Conservation (phyloP, 2,797 vertebrate genomes). For the Coregonus suidteri region DNA sequence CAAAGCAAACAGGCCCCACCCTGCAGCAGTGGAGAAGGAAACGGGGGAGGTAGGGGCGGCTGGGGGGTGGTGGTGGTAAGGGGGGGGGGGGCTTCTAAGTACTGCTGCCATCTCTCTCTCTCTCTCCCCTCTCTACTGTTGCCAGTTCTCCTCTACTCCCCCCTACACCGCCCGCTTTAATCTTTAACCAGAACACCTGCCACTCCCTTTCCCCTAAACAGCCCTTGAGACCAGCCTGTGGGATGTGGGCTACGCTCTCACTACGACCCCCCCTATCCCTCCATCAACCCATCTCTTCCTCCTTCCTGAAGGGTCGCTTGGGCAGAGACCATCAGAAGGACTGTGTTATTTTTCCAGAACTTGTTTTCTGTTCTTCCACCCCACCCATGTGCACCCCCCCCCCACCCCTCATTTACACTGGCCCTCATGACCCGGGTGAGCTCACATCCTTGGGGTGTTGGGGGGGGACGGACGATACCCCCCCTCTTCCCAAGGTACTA, state of each 20-base stretch:
- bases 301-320: conserved; percentile 36
- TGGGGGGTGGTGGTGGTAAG: not conserved
- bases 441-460: conserved; percentile 33
- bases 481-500: conserved; percentile 6
- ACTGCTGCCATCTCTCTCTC: conserved; percentile 49
- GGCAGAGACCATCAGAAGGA: conserved; percentile 42
- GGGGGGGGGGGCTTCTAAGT: conserved; percentile 6
- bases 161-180: conserved; percentile 35
- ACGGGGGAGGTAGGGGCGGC: not conserved
- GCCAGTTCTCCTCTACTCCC: conserved; percentile 44
- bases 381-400: conserved; percentile 40
- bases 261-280: conserved; percentile 51
- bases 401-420: conserved; percentile 23
- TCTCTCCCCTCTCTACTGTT: conserved; percentile 36
- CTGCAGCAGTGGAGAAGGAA: conserved; percentile 57
- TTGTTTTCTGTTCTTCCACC: conserved; percentile 22
- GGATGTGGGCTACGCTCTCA: conserved; percentile 41
- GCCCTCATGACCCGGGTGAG: conserved; percentile 37
- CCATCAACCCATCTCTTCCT: not conserved
- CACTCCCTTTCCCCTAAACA: conserved; percentile 32
- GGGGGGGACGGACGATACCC: not conserved
- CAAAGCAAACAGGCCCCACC: conserved; percentile 71
- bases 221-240: conserved; percentile 49
- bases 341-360: conserved; percentile 34
- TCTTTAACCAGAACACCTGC: conserved; percentile 47